Base-by-base conservation (phyloP, 2,113 vertebrate species). In the Mixornis gularis region DNA sequence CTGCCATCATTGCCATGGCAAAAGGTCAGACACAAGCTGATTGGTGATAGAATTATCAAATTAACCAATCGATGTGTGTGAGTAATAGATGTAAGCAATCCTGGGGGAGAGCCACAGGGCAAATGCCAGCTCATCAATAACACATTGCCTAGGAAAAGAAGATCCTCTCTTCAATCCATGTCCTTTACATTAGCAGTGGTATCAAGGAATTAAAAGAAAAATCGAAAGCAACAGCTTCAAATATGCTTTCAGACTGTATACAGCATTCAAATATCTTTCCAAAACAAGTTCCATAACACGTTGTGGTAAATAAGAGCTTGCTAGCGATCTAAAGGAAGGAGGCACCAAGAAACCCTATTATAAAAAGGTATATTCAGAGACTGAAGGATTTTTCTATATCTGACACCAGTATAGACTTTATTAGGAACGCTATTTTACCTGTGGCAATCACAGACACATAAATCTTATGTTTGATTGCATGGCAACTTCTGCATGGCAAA, bases 11-110 rank as follows among this genome's bases (percentile, higher is more conserved):
- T 97, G 98, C 98, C 98, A 98, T 98, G 98, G 98, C 97, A 98
- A 99, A 99, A 99, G 99, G 99, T 99, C 99, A 99, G 98, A 98
- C 98, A 98, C 98, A 98, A 98, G 98, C 98, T 98, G 98, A 99
- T 99, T 99, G 98, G 98, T 98, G 98, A 99, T 99, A 98, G 98
- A 99, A 99, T 98, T 98, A 99, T 99, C 98, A 99, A 99, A 99
- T 98, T 98, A 99, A 98, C 98, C 98, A 98, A 99, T 99, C 98
- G 98, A 99, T 99, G 98, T 96, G 92, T 97, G 98, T 97, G 97
- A 98, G 98, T 97, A 97, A 98, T 98, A 97, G 97, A 97, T 98
- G 98, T 97, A 98, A 97, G 98, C 97, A 95, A 97, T 97, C 98
- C 98, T 98, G 97, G 83, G 98, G 97, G 97, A 97, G 95, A 97